Evolutionary conservation across 2,113 vertebrate genomes (phyloP).

Genomic region (Carassius auratus): DNA sequence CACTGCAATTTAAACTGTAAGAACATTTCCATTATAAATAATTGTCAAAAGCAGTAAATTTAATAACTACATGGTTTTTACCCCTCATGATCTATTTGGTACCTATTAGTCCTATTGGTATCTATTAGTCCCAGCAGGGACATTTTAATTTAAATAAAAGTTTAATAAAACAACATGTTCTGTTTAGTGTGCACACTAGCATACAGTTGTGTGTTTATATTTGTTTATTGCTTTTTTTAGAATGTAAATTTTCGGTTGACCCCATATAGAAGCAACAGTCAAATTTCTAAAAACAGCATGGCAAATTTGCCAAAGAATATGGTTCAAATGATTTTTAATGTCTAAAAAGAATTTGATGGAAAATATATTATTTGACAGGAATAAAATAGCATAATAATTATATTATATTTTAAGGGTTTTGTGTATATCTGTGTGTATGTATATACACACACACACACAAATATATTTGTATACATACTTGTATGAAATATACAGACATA

Average conservation of each 20-base stretch:
- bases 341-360: background rate
- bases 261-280: background rate
- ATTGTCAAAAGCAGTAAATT: background rate
- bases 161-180: background rate
- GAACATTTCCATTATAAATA: background rate
- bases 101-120: too few relatives aligned
- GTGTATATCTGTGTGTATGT: background rate
- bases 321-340: background rate
- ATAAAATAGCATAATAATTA: too few relatives aligned
- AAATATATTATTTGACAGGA: too few relatives aligned
- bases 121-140: background rate
- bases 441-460: too few relatives aligned
- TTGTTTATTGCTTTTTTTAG: background rate
- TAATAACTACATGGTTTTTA: background rate
- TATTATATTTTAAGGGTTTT: too few relatives aligned
- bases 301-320: background rate
- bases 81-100: background rate
- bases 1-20: background rate
- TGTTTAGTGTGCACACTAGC: background rate
- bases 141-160: background rate
- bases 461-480: background rate
- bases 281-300: background rate
- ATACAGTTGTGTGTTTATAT: background rate
- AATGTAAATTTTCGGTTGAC: background rate
- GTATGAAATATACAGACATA: too few relatives aligned